Evolutionary conservation across 2,797 vertebrate species (phyloP), one percentile per base, ranked within the genome.

Genomic region (Lerista edwardsae): DNA sequence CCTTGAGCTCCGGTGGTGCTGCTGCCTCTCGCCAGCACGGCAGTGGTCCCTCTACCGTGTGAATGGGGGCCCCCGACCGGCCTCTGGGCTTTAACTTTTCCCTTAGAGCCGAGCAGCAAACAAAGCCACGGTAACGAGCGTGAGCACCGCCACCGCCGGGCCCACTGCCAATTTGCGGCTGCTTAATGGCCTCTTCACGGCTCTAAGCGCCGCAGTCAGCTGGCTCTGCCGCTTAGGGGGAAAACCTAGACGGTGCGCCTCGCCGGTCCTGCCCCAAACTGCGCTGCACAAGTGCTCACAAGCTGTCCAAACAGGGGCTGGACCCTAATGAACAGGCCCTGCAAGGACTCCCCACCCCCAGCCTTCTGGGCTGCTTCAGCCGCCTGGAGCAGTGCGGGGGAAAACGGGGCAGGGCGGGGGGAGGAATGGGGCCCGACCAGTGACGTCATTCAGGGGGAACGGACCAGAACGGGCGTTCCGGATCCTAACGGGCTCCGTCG

Each of bases 311-410:
- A 87, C 79, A 0, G 8, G 88, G 77, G 47, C 92, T 90, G 89
- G 91, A 94, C 88, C 87, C 76, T 91, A 94, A 96, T 95, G 94
- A 95, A 94, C 92, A 78, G 91, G 90, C 87, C 89, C 91, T 19
- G 6, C 41, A 1, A 61, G 69, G 92, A 85, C 87, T 90, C 92
- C 87, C 7, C 51, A 29, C 84, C 86, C 85, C 39, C 34, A 0
- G 90, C 15, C 75, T 71, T 91, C 86, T 19, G 84, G 74, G 6
- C 64, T 88, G 51, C 39, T 59, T 84, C 90, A 69, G 80, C 62
- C 34, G 1, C 68, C 41, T 36, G 0, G 73, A 15, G 3, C 74
- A 72, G 91, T 82, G 88, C 78, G 87, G 89, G 88, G 88, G 89
- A 90, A 90, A 91, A 25, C 59, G 25, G 14, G 51, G 19, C 23